A percentile compares a stretch with the other conserved stretches of the same genome.
Conservation (phyloP, 2,113 vertebrate species). For the Colossoma macropomum region DNA sequence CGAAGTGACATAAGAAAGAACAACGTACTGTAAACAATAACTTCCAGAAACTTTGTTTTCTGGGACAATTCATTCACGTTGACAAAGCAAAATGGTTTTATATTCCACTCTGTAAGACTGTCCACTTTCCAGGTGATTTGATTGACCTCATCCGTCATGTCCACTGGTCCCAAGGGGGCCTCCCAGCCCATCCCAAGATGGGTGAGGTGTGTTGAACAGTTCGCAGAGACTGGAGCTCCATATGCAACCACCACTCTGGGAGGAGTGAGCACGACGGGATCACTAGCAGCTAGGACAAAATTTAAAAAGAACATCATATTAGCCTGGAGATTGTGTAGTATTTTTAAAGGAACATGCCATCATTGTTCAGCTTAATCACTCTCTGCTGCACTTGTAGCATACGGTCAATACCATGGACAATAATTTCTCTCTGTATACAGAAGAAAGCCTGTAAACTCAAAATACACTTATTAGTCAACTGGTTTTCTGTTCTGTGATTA, state of each 20-base stretch:
- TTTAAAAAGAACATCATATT: neutral
- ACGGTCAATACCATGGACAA: too few species aligned
- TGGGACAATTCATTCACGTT: fast-evolving
- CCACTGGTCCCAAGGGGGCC: fast-evolving
- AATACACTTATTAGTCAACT: too few species aligned
- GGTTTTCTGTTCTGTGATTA: too few species aligned
- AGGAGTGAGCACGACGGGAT: constrained; percentile 6
- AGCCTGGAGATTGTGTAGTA: neutral
- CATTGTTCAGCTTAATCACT: too few species aligned
- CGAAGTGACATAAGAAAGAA: neutral
- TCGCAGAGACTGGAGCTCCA: neutral
- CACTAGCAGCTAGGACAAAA: neutral
- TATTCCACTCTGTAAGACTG: constrained; percentile 50
- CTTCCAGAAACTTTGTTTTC: constrained; percentile 8
- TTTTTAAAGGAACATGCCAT: neutral
- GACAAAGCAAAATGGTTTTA: constrained; percentile 42
- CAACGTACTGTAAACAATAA: constrained; percentile 71
- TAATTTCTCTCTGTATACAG: too few species aligned
- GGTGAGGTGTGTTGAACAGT: constrained; percentile 31
- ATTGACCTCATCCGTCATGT: fast-evolving
- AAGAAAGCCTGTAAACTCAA: too few species aligned
- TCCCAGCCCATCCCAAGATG: constrained; percentile 15
- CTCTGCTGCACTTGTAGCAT: too few species aligned
- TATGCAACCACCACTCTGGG: constrained; percentile 49
- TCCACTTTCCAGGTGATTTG: fast-evolving